Evolutionary conservation across 2,113 vertebrate species (phyloP).

Genomic region (Psettodes erumei): DNA sequence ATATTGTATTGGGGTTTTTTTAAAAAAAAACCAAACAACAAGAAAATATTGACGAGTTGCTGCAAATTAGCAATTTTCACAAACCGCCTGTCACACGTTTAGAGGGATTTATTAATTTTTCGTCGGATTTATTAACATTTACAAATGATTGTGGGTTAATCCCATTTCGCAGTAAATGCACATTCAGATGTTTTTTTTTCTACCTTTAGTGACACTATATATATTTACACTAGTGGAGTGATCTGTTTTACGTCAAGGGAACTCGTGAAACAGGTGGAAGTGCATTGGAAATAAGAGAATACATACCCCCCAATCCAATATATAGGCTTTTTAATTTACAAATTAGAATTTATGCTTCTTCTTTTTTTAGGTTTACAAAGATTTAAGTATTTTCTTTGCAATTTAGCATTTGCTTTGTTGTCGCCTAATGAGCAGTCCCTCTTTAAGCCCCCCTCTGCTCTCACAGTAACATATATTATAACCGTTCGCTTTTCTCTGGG

Average conservation of each 20-base stretch:
- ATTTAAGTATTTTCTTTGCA: conserved; percentile 1
- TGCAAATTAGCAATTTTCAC: neutral
- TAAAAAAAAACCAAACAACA: neutral
- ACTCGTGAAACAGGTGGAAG: conserved; percentile 46
- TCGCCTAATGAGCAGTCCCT: conserved; percentile 56
- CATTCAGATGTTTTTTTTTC: neutral
- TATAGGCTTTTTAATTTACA: conserved; percentile 1
- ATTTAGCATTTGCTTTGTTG: conserved; percentile 41
- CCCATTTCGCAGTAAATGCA: neutral
- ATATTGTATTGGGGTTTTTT: neutral
- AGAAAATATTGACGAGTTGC: neutral
- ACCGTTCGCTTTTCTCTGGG: conserved; percentile 38
- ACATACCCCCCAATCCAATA: too few species aligned
- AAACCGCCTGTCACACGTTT: neutral
- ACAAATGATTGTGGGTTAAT: neutral
- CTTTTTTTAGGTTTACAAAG: neutral
- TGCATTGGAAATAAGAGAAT: neutral
- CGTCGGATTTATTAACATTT: neutral
- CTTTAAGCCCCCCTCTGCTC: conserved; percentile 31
- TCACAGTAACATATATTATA: conserved; percentile 62
- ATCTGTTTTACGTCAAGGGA: conserved; percentile 27
- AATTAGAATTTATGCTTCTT: neutral
- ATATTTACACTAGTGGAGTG: conserved; percentile 3
- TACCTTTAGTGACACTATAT: neutral
- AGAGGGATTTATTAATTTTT: neutral